phyloP scores from a whole-genome alignment of 2,113 vertebrate genomes.

The Taurulus bubalis region DNA sequence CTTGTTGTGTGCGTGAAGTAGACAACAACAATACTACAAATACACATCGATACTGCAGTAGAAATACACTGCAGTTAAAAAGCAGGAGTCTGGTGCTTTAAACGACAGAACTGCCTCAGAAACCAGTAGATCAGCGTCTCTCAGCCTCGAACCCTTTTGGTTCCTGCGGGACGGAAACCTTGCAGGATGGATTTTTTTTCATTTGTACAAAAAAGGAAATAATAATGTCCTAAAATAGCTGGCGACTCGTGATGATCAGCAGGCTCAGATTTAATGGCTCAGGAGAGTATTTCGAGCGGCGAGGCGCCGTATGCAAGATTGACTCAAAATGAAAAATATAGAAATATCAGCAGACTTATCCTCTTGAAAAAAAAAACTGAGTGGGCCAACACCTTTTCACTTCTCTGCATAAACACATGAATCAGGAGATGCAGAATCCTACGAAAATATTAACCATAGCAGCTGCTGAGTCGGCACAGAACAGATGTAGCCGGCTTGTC shows the following conservation, averaged over 20 bases:
- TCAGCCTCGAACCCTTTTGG: background rate
- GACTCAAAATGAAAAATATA: background rate
- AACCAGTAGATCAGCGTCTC: background rate
- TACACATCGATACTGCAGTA: too few species aligned
- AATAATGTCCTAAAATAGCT: background rate
- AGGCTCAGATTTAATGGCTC: too few species aligned
- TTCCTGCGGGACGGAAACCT: background rate
- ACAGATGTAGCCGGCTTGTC: constrained; percentile 13
- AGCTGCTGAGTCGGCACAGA: constrained; percentile 20
- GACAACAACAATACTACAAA: too few species aligned
- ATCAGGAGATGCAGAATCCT: background rate
- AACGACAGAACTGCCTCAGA: too few species aligned
- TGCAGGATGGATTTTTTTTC: too few species aligned
- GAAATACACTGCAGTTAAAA: too few species aligned
- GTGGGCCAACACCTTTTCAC: background rate
- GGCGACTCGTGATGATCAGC: too few species aligned
- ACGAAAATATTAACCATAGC: background rate
- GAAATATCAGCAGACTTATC: constrained; percentile 4
- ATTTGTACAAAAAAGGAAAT: background rate
- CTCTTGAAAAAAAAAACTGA: too few species aligned
- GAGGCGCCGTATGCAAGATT: background rate
- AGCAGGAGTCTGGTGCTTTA: too few species aligned
- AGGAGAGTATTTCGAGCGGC: background rate
- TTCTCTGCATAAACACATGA: constrained; percentile 3
- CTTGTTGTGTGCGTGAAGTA: too few species aligned